A percentile compares a stretch with the other conserved stretches of the same genome.
These are phyloP conservation scores for Sinhomidia bicolor DNA, from an alignment of 2,888 invertebrate genomes.

Conservation along the genomic window DNA sequence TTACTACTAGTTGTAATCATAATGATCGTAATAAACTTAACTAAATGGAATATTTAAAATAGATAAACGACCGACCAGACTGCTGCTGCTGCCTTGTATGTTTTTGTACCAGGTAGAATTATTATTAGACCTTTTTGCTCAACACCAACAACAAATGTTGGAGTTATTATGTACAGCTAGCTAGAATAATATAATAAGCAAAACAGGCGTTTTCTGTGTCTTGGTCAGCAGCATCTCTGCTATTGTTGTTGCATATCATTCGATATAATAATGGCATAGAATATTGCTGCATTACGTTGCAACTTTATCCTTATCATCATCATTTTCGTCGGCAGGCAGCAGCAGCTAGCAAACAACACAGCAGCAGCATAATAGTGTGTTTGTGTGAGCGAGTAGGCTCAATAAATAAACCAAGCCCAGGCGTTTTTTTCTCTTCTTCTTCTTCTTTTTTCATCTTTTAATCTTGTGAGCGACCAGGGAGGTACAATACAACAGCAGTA, in stretches of 20 bases:
- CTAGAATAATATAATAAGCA: neutral
- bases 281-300: conserved; percentile 41
- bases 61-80: neutral
- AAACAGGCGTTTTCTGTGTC: conserved; percentile 64
- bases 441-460: too few species aligned
- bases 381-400: neutral
- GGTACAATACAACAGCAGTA: too few species aligned
- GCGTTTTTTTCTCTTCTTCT: too few species aligned
- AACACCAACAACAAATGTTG: too few species aligned
- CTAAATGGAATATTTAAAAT: conserved; percentile 42
- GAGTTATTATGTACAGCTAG: too few species aligned
- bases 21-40: conserved; percentile 19
- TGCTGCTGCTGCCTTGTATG: neutral
- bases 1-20: too few species aligned
- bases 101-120: conserved; percentile 30
- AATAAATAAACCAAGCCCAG: neutral
- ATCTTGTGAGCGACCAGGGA: too few species aligned
- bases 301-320: conserved; percentile 35
- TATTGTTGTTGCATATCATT: conserved; percentile 35
- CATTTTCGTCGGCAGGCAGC: too few species aligned
- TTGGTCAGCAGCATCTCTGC: conserved; percentile 59
- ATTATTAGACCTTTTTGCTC: neutral
- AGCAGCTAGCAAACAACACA: too few species aligned
- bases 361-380: conserved; percentile 3
- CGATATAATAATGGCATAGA: conserved; percentile 12